Percentiles rank a stretch among this genome's conserved stretches.
These are phyloP conservation scores for Dysdera silvatica DNA, from an alignment of 1,140 invertebrate species.

Conservation along the genomic window DNA sequence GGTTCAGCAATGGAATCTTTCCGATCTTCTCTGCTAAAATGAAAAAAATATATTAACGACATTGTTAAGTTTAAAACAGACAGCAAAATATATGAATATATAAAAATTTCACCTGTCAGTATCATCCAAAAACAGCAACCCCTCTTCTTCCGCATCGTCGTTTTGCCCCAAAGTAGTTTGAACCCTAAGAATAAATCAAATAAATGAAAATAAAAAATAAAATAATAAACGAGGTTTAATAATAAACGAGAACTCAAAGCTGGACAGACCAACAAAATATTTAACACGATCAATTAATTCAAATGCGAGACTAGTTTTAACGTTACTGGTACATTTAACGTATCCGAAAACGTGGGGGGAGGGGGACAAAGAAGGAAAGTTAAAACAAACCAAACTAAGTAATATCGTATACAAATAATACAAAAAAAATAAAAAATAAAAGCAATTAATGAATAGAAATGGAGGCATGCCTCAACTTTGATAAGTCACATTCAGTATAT, in stretches of 20 bases:
- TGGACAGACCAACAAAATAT: not conserved
- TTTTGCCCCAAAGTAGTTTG: constrained; percentile 37
- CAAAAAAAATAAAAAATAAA: too few relatives aligned
- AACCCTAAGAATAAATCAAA: constrained; percentile 1
- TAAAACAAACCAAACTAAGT: too few relatives aligned
- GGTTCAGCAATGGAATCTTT: constrained; percentile 77
- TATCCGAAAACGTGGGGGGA: too few relatives aligned
- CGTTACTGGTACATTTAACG: too few relatives aligned
- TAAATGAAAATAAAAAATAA: not conserved
- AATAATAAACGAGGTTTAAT: too few relatives aligned
- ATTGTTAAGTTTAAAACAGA: not conserved
- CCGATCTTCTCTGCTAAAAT: constrained; percentile 29
- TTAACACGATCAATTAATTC: constrained; percentile 26
- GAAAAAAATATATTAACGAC: not conserved
- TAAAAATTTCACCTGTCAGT: constrained; percentile 36
- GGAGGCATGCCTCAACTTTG: too few relatives aligned
- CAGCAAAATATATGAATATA: not conserved
- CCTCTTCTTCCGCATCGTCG: constrained; percentile 40
- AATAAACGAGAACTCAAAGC: too few relatives aligned
- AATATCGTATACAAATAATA: too few relatives aligned
- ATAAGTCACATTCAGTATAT: too few relatives aligned
- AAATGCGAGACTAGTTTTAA: too few relatives aligned
- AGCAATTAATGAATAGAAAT: too few relatives aligned
- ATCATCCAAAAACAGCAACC: constrained; percentile 41
- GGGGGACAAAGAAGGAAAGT: too few relatives aligned